phyloP scores from a whole-genome alignment of 1,140 invertebrate genomes.

The Ips typographus region DNA sequence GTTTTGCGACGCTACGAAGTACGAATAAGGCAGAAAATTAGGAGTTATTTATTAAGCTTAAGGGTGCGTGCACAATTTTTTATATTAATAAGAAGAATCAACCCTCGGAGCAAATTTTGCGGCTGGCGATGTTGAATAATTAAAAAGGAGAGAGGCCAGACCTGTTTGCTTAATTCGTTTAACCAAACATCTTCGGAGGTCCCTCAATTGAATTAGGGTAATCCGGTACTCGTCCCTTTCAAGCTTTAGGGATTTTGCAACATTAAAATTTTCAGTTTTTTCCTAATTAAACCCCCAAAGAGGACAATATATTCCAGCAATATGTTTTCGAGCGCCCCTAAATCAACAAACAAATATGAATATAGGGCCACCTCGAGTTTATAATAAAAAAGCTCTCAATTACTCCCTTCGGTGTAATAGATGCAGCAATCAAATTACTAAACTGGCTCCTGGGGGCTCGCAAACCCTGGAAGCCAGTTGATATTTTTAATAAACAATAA shows the following conservation, averaged over 20 bases:
- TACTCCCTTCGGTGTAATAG: constrained; percentile 27
- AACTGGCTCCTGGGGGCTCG: constrained; percentile 17
- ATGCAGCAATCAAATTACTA: constrained; percentile 30
- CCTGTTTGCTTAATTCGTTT: constrained; percentile 33
- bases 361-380: too few relatives aligned
- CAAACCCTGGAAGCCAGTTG: constrained; percentile 8
- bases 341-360: too few relatives aligned
- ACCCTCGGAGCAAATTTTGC: constrained; percentile 22
- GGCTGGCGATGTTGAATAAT: constrained; percentile 23
- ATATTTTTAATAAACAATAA: constrained; percentile 45
- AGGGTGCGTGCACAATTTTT: constrained; percentile 1
- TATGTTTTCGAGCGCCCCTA: too few relatives aligned
- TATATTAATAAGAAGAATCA: constrained; percentile 27
- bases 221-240: constrained; percentile 9
- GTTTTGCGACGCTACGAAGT: neutral
- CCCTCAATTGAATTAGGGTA: constrained; percentile 19
- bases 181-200: constrained; percentile 22
- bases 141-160: constrained; percentile 28
- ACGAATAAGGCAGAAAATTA: too few relatives aligned
- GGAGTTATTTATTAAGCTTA: too few relatives aligned
- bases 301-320: too few relatives aligned
- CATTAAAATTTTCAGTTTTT: neutral
- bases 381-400: constrained; percentile 25
- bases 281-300: too few relatives aligned
- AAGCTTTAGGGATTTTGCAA: constrained; percentile 1